phyloP scores from a whole-genome alignment of 1,140 invertebrate species.

The Drosophila pseudoobscura region DNA sequence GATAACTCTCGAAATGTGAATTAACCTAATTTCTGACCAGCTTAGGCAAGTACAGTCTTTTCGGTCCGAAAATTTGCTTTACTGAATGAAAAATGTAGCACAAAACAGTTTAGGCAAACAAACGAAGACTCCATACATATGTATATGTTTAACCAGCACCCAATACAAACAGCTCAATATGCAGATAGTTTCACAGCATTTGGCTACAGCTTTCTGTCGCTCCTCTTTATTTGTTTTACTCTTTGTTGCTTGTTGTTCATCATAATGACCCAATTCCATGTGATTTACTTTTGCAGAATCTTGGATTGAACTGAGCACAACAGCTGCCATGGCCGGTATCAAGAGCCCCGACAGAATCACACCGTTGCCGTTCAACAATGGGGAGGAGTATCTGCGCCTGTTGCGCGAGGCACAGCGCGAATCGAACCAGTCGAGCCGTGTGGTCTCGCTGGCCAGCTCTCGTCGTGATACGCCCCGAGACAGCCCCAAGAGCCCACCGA shows the following conservation, averaged over 20 bases:
- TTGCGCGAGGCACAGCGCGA: conserved; percentile 93
- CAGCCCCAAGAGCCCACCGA: conserved; percentile 94
- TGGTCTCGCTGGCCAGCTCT: conserved; percentile 92
- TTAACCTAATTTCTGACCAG: too few relatives aligned
- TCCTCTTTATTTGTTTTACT: conserved; percentile 13
- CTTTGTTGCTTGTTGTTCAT: neutral
- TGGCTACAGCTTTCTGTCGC: conserved; percentile 14
- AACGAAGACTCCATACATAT: neutral
- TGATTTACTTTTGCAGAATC: conserved; percentile 87
- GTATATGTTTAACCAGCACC: conserved; percentile 3
- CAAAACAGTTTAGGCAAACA: conserved; percentile 6
- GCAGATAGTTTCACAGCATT: conserved; percentile 30
- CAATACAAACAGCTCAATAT: conserved; percentile 22
- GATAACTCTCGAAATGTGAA: too few relatives aligned
- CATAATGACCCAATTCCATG: conserved; percentile 47
- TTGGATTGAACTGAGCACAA: conserved; percentile 91
- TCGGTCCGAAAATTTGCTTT: too few relatives aligned
- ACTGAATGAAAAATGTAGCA: neutral
- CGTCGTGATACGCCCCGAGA: conserved; percentile 86
- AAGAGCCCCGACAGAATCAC: conserved; percentile 87
- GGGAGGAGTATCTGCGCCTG: conserved; percentile 92
- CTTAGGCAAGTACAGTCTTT: too few relatives aligned
- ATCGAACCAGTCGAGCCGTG: conserved; percentile 92
- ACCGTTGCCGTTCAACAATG: conserved; percentile 86
- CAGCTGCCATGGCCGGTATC: conserved; percentile 85